Base-by-base conservation (phyloP, 2,113 vertebrate genomes). In the Cisticola juncidis region DNA sequence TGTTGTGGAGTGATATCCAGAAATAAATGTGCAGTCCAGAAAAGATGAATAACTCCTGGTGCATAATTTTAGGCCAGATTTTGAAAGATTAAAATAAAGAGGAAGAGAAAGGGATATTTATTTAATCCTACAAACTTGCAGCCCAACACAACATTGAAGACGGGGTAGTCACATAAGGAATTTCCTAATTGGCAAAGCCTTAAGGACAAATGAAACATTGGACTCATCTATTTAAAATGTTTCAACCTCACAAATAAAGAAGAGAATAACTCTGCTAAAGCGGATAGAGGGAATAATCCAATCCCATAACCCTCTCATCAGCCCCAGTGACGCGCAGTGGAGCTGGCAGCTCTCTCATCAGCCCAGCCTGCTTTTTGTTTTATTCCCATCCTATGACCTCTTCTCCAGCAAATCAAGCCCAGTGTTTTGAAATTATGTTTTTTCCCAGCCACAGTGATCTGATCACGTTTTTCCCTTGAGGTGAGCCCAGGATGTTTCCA, bases 221-320 rank as follows among this genome's bases (percentile, higher is more conserved):
- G 54, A 79, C 62, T 77, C 58, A 77, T 70, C 68, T 94, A 62
- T 90, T 77, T 96, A 79, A 96, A 92, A 71, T 19, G 23, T 61
- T 90, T 96, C 76, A 50, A 50, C 26, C 88, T 84, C 60, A 68
- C 83, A 33, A 81, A 88, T 77, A 82, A 94, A 79, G 72, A 88
- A 29, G 56, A 72, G 69, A 51, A 5, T 73, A 96, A 88, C 90
- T 68, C 96, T 80, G 58, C 74, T 81, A 97, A 98, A 97, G 97
- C 95, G 86, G 95, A 94, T 98, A 83, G 95, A 92, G 86, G 19
- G 21, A 61, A 81, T 98, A 98, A 99, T 98, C 98, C 92, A 97
- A 98, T 98, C 98, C 94, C 94, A 81, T 98, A 98, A 98, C 78
- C 77, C 92, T 94, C 95, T 92, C 97, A 97, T 96, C 97, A 93